Evolutionary conservation across 2,113 vertebrate genomes (phyloP).

Genomic region (Neodon shergylaensis): DNA sequence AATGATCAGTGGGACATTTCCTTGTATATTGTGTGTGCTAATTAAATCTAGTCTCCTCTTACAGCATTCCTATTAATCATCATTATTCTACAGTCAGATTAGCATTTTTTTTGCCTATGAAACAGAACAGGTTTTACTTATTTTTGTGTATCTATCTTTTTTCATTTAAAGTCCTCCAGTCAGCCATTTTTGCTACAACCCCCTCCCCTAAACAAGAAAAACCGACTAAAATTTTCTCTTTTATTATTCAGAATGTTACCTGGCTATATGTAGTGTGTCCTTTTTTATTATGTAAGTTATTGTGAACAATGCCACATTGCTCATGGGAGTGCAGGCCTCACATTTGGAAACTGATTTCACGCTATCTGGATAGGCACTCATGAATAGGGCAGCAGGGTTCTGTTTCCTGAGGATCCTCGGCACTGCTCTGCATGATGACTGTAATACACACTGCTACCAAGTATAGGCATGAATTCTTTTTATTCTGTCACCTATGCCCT

Average conservation of each 20-base stretch:
- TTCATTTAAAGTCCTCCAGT: not conserved
- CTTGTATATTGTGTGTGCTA: not conserved
- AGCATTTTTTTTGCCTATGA: not conserved
- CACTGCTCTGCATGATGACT: not conserved
- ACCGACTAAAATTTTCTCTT: not conserved
- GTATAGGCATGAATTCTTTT: not conserved
- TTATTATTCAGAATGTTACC: not conserved
- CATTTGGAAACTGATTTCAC: not conserved
- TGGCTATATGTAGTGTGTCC: not conserved
- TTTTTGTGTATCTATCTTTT: not conserved
- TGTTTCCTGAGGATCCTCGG: not conserved
- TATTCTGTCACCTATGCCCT: not conserved
- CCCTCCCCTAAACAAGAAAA: too few relatives aligned
- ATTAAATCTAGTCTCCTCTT: not conserved
- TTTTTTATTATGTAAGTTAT: not conserved
- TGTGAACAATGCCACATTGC: not conserved
- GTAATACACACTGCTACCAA: not conserved
- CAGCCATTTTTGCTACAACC: not conserved
- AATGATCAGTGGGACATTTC: not conserved
- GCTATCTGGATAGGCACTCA: not conserved
- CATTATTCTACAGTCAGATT: not conserved
- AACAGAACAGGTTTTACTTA: not conserved
- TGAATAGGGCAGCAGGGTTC: too few relatives aligned
- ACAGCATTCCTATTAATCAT: not conserved
- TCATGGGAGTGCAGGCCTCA: too few relatives aligned